Evolutionary conservation across 2,113 vertebrate genomes (phyloP).

Genomic region (Columbina picui): DNA sequence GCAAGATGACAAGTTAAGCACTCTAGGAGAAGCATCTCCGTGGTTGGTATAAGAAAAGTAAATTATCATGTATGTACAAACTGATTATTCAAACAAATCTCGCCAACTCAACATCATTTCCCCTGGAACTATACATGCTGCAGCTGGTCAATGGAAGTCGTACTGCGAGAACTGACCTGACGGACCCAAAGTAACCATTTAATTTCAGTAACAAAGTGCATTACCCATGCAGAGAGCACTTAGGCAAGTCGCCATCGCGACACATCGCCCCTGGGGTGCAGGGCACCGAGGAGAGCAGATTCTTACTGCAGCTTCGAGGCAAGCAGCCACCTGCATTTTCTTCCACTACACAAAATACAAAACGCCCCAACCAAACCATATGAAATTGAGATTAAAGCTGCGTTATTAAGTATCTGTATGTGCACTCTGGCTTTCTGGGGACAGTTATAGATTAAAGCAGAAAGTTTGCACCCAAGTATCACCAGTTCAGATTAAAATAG

Average conservation of each 20-base stretch:
- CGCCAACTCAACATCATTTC: not conserved
- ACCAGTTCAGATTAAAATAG: slow-evolving; percentile 21
- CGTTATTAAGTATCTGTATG: not conserved
- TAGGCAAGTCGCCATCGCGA: not conserved
- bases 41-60: slow-evolving; percentile 61
- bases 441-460: not conserved
- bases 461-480: not conserved
- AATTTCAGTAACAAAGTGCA: slow-evolving; percentile 20
- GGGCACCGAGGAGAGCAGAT: not conserved
- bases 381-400: slow-evolving; percentile 59
- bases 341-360: not conserved
- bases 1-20: slow-evolving; percentile 51
- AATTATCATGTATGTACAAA: slow-evolving; percentile 72
- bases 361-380: slow-evolving; percentile 15
- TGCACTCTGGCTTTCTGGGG: slow-evolving; percentile 11
- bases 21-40: slow-evolving; percentile 53
- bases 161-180: slow-evolving; percentile 13
- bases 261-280: not conserved
- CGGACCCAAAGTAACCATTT: not conserved
- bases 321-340: not conserved
- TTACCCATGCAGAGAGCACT: slow-evolving; percentile 13
- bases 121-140: slow-evolving; percentile 14
- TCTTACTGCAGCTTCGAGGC: not conserved
- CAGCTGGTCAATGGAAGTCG: slow-evolving; percentile 26
- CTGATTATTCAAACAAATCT: slow-evolving; percentile 1